Evolutionary conservation across 2,797 vertebrate species (phyloP), one percentile per base, ranked within the genome.

Genomic region (Sebastolobus altivelis): DNA sequence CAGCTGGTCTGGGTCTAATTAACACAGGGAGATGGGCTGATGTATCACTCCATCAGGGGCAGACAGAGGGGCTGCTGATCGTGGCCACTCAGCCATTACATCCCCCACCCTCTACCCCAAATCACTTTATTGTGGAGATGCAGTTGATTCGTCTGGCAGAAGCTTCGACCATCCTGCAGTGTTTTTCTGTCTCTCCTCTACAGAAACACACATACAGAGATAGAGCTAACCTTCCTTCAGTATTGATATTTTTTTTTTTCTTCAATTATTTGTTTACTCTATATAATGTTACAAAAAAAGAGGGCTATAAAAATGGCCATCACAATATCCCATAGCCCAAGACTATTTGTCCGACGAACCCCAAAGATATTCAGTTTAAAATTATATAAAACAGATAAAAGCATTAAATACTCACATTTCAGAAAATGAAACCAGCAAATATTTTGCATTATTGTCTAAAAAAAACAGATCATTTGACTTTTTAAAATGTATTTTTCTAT

Each of bases 31-130:
- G 60, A 71, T 10, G 69, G 40, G 46, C 38, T 5, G 10, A 58
- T 82, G 77, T 55, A 84, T 87, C 81, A 72, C 76, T 77, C 70
- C 79, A 83, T 86, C 81, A 81, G 77, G 9, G 63, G 43, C 80
- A 72, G 79, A 77, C 59, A 66, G 61, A 77, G 52, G 16, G 65
- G 46, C 73, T 37, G 78, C 81, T 87, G 49, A 87, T 77, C 16
- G 37, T 20, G 38, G 38, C 67, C 27, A 75, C 65, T 84, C 83
- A 77, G 61, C 75, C 78, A 68, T 83, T 77, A 85, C 79, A 68
- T 40, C 29, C n/a, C 4, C 11, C 13, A 2, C 14, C 14, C 29
- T 40, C 72, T 16, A 20, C 38, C 38, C 11, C 55, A 75, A 67
- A 83, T 72, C 35, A 58, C 72, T 46, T 52, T 33, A 27, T 40